phyloP scores from a whole-genome alignment of 2,113 vertebrate genomes.

The Morone chrysops region DNA sequence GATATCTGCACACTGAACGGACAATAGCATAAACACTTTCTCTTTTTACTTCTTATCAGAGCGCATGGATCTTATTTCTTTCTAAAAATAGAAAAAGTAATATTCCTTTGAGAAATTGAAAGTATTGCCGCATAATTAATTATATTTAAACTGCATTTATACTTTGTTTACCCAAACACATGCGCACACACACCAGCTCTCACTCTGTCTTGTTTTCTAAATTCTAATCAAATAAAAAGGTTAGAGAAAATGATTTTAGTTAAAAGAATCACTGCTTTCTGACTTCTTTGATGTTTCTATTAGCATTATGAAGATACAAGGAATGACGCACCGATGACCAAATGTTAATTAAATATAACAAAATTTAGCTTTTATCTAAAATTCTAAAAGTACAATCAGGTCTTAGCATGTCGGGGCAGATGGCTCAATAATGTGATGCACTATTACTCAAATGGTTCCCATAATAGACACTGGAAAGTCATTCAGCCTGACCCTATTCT shows the following conservation, averaged over 20 bases:
- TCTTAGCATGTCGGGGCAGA: conserved; percentile 31
- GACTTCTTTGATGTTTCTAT: not conserved
- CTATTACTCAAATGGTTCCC: conserved; percentile 66
- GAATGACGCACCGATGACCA: not conserved
- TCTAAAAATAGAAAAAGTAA: conserved; percentile 36
- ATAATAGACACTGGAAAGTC: conserved; percentile 76
- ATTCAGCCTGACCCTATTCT: conserved; percentile 72
- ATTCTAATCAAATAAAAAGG: conserved; percentile 12
- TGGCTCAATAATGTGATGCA: conserved; percentile 53
- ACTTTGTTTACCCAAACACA: not conserved
- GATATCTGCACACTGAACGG: conserved; percentile 28
- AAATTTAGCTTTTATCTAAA: conserved; percentile 13
- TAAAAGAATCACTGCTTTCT: not conserved
- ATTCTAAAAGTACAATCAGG: conserved; percentile 30
- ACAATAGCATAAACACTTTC: conserved; percentile 6
- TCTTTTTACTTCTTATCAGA: conserved; percentile 25
- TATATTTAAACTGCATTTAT: conserved; percentile 40
- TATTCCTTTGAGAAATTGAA: conserved; percentile 53
- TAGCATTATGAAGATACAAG: not conserved
- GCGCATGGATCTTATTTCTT: conserved; percentile 6
- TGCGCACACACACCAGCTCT: conserved; percentile 1
- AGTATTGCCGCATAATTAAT: conserved; percentile 55
- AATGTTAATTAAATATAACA: conserved; percentile 21
- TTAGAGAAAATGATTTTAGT: not conserved
- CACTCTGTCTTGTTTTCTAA: conserved; percentile 9